Base-by-base conservation (phyloP, 2,888 invertebrate species). In the Trachelus iudaicus region DNA sequence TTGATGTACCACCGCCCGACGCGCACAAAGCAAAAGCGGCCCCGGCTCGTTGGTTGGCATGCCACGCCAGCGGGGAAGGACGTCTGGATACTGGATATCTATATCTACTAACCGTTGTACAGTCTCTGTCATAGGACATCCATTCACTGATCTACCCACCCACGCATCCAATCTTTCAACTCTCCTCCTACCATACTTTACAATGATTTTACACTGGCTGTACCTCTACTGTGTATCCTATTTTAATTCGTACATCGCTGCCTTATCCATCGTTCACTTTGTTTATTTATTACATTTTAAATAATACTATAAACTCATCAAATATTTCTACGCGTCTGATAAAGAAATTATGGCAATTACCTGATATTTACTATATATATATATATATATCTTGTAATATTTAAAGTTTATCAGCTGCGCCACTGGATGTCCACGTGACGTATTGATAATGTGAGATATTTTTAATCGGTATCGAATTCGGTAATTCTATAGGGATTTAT, bases 1-100 rank as follows among this genome's bases (percentile, higher is more conserved):
- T 91, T 91, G 91, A 91, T 90, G 90, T 91, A 88, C 89, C 89
- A 89, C 90, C 90, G 89, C 90, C 87, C 89, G 89, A 87, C 89
- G 90, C 90, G 89, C 90, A 90, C 90, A 89, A 90, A 90, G 90
- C 90, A 87, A 88, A 88, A 89, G 89, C 90, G 87, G 87, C 87
- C 85, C 87, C 88, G 88, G 87, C 86, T 87, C 87, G 87, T 88
- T 89, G 89, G 89, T 86, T 89, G 87, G 88, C 86, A 89, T 85
- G 84, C 84, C 81, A 85, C 84, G 83, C 81, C 80, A 76, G 79
- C 76, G 83, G 84, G 80, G 75, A 77, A 69, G 73, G 68, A 77
- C 77, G 79, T 77, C 78, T 74, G 71, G 80, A 83, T 81, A 78
- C 80, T 78, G 76, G 77, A 75, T 76, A 75, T 76, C 69, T 79